Percentiles rank a stretch among this genome's conserved stretches.
These are phyloP conservation scores for Agonopterix arenella DNA, from an alignment of 2,888 invertebrate species.

Conservation along the genomic window DNA sequence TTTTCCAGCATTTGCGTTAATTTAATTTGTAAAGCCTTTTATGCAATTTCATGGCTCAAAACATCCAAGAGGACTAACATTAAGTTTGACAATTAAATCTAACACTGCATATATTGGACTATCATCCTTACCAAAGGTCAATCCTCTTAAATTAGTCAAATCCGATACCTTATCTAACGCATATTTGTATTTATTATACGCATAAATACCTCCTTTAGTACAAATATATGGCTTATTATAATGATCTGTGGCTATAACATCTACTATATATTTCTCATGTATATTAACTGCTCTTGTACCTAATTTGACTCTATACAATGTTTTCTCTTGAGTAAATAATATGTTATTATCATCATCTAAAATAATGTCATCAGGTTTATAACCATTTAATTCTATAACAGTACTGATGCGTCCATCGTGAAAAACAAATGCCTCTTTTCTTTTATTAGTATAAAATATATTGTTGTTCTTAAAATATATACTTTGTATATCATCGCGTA, in stretches of 20 bases:
- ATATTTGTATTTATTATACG: conserved; percentile 60
- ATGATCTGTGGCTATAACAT: conserved; percentile 37
- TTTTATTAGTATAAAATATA: conserved; percentile 43
- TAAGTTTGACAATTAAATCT: conserved; percentile 46
- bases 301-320: conserved; percentile 44
- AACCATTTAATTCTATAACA: conserved; percentile 38
- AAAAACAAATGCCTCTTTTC: conserved; percentile 45
- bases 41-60: too few relatives aligned
- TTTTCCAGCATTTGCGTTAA: too few relatives aligned
- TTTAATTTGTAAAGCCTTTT: too few relatives aligned
- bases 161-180: conserved; percentile 48
- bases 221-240: conserved; percentile 40
- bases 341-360: conserved; percentile 52
- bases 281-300: conserved; percentile 46
- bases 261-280: conserved; percentile 39
- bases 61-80: too few relatives aligned
- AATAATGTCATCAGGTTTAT: conserved; percentile 22
- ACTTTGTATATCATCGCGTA: conserved; percentile 42
- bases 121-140: conserved; percentile 44
- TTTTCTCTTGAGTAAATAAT: conserved; percentile 41
- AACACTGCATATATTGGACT: conserved; percentile 50
- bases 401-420: conserved; percentile 37
- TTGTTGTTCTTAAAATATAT: conserved; percentile 42
- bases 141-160: conserved; percentile 38
- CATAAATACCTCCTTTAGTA: conserved; percentile 43